Evolutionary conservation across 1,140 invertebrate genomes (phyloP).

Genomic region (Druon quercuslanigerum): DNA sequence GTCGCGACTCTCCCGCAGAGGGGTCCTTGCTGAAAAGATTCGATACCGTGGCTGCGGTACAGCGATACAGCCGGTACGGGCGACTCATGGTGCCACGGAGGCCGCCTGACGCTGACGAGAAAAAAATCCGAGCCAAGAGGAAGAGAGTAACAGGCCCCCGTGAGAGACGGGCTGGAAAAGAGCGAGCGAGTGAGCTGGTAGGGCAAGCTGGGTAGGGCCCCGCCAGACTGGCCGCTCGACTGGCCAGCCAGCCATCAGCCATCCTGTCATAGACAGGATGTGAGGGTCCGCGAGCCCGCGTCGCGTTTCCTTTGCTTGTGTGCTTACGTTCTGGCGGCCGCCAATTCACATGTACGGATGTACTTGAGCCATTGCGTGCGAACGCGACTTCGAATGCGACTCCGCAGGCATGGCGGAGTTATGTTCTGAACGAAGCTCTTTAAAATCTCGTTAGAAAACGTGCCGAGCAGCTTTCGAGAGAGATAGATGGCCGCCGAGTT

Average conservation of each 20-base stretch:
- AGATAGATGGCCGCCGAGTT: not conserved
- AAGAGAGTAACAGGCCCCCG: conserved; percentile 67
- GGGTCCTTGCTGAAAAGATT: conserved; percentile 55
- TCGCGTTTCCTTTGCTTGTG: conserved; percentile 54
- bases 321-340: not conserved
- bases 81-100: conserved; percentile 35
- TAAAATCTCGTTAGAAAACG: conserved; percentile 38
- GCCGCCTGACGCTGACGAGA: conserved; percentile 50
- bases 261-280: conserved; percentile 72
- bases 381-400: not conserved
- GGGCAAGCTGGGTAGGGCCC: conserved; percentile 56
- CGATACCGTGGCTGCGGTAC: conserved; percentile 56
- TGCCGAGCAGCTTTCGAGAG: conserved; percentile 32
- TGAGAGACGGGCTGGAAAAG: conserved; percentile 60
- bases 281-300: conserved; percentile 68
- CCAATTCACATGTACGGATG: conserved; percentile 17
- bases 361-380: conserved; percentile 25
- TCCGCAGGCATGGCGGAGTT: conserved; percentile 3
- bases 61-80: not conserved
- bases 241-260: conserved; percentile 52
- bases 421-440: conserved; percentile 31
- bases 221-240: conserved; percentile 48
- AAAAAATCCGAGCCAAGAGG: conserved; percentile 61
- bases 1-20: conserved; percentile 32
- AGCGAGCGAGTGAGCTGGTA: conserved; percentile 38